These are phyloP conservation scores for Epinephelus awoara DNA, from an alignment of 2,797 vertebrate species.

Conservation along the genomic window DNA sequence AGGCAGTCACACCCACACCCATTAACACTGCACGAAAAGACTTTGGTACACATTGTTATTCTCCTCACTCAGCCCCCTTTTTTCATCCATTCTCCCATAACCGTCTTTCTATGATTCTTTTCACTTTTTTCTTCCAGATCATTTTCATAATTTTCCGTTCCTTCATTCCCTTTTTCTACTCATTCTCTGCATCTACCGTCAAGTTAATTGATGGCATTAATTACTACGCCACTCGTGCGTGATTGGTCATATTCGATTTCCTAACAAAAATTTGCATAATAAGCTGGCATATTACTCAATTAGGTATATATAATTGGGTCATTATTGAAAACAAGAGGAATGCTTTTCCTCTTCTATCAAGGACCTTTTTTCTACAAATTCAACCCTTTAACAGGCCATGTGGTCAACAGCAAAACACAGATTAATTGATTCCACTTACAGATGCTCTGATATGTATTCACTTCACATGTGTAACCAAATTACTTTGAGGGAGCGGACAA, in stretches of 20 bases:
- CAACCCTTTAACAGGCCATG: constrained; percentile 61
- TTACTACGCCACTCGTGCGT: constrained; percentile 66
- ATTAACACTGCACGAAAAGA: constrained; percentile 56
- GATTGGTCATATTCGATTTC: constrained; percentile 72
- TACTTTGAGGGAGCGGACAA: constrained; percentile 25
- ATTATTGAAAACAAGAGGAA: constrained; percentile 63
- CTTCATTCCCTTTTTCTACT: constrained; percentile 15
- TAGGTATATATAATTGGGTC: constrained; percentile 68
- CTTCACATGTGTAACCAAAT: constrained; percentile 36
- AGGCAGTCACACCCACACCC: constrained; percentile 41
- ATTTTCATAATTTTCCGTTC: constrained; percentile 41
- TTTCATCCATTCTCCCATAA: constrained; percentile 20
- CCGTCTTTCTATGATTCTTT: constrained; percentile 13
- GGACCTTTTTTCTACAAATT: constrained; percentile 45
- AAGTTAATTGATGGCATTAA: constrained; percentile 72
- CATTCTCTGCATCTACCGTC: constrained; percentile 55
- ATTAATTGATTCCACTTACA: constrained; percentile 63
- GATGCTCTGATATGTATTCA: constrained; percentile 40
- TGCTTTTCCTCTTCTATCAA: constrained; percentile 51
- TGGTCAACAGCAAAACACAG: constrained; percentile 65
- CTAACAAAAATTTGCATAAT: constrained; percentile 67
- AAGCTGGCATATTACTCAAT: constrained; percentile 68
- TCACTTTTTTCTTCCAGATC: constrained; percentile 20
- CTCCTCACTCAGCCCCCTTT: constrained; percentile 20
- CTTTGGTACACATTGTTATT: constrained; percentile 47